Percentiles rank a stretch among this genome's conserved stretches.
phyloP scores from a whole-genome alignment of 1,140 invertebrate genomes.

The Bicyclus anynana region DNA sequence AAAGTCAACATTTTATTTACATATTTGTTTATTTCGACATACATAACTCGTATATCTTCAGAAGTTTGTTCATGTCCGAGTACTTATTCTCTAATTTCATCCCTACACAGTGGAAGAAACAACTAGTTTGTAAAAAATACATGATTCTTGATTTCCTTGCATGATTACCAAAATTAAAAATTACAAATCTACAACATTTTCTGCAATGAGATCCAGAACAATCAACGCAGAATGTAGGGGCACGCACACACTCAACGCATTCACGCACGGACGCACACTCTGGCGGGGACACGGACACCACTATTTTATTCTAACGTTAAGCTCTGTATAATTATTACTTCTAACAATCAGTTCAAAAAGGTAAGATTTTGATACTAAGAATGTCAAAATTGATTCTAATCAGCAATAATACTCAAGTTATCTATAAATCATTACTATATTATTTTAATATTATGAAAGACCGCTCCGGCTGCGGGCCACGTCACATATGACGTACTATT shows the following conservation, averaged over 20 bases:
- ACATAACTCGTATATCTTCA: slow-evolving; percentile 64
- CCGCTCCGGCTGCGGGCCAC: slow-evolving; percentile 38
- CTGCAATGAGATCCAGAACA: slow-evolving; percentile 69
- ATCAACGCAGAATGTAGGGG: slow-evolving; percentile 37
- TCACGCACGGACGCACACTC: slow-evolving; percentile 25
- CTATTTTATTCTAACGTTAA: slow-evolving; percentile 41
- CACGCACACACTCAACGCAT: slow-evolving; percentile 32
- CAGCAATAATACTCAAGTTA: slow-evolving; percentile 74
- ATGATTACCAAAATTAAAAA: slow-evolving; percentile 63
- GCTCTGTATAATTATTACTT: slow-evolving; percentile 58
- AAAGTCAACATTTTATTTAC: slow-evolving; percentile 70
- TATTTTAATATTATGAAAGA: slow-evolving; percentile 64
- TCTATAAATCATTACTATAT: slow-evolving; percentile 74
- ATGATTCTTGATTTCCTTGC: slow-evolving; percentile 67
- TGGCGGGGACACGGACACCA: slow-evolving; percentile 23
- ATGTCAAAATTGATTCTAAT: slow-evolving; percentile 69
- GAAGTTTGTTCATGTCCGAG: slow-evolving; percentile 71
- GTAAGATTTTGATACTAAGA: slow-evolving; percentile 50
- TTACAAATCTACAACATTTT: slow-evolving; percentile 67
- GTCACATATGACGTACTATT: slow-evolving; percentile 53
- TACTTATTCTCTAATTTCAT: slow-evolving; percentile 66
- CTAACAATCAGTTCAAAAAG: slow-evolving; percentile 59
- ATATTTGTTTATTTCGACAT: slow-evolving; percentile 66
- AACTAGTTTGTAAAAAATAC: slow-evolving; percentile 70
- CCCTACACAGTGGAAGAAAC: slow-evolving; percentile 65